Evolutionary conservation across 1,140 invertebrate genomes (phyloP).

Genomic region (Elysia chlorotica): DNA sequence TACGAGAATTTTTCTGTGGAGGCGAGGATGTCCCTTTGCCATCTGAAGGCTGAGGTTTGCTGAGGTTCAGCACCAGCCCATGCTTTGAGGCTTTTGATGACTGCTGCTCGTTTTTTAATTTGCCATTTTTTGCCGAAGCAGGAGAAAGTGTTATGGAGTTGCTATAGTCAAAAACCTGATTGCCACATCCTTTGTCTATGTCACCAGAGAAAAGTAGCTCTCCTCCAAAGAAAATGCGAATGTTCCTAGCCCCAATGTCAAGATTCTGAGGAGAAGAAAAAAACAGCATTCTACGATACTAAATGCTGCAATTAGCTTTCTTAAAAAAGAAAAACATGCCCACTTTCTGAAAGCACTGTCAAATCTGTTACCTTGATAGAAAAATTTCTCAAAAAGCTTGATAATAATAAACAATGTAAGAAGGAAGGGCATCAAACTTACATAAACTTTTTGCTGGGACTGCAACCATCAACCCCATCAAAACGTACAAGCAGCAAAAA

Average conservation of each 20-base stretch:
- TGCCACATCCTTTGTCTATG: conserved; percentile 62
- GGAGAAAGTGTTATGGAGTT: conserved; percentile 40
- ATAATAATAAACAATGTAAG: too few species aligned
- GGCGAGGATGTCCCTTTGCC: too few species aligned
- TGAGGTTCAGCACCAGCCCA: too few species aligned
- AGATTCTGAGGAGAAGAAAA: conserved; percentile 46
- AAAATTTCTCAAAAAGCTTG: too few species aligned
- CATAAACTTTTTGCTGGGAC: not conserved
- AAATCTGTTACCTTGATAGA: not conserved
- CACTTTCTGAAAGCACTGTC: not conserved
- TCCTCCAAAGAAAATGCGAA: conserved; percentile 48
- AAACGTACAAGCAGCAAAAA: not conserved
- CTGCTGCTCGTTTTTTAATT: too few species aligned
- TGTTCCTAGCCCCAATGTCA: conserved; percentile 51
- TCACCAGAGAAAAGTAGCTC: conserved; percentile 52
- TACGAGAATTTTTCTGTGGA: too few species aligned
- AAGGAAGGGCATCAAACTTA: too few species aligned
- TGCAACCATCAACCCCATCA: not conserved
- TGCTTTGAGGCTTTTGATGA: too few species aligned
- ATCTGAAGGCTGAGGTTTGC: too few species aligned
- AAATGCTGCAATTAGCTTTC: too few species aligned
- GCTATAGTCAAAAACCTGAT: conserved; percentile 61
- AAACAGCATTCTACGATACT: too few species aligned
- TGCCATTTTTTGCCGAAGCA: conserved; percentile 11
- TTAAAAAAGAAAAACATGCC: not conserved